Base-by-base conservation (phyloP, 2,888 invertebrate genomes). In the Drosophila hamatofila region DNA sequence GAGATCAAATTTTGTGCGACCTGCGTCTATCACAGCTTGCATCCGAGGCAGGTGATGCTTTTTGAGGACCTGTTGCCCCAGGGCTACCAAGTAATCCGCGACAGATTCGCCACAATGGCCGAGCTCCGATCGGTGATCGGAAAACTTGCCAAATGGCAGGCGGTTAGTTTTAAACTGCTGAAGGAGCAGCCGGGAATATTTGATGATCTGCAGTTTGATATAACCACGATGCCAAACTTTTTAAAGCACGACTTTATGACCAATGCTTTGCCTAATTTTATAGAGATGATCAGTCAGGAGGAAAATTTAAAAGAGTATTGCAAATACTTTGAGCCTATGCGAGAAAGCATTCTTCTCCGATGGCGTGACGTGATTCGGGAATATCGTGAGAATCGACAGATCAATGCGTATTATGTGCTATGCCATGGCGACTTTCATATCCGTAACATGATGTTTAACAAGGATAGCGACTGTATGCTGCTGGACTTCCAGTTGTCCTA, bases 391-490 rank as follows among this genome's bases (percentile, higher is more conserved):
- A 81, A 79, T 21, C 80, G 54, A 5, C 66, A 70, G 7, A 16
- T 56, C 0, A 51, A 83, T 49, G 56, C 59, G 0, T 70, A 68
- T 18, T 90, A 90, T 56, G 89, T 88, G 3, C 74, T 91, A 3
- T 81, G 80, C 42, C 91, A 91, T 62, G 91, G 89, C 0, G 91
- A 91, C 55, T 88, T 75, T 27, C 90, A 91, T 63, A 6, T 42
- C 1, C 81, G 81, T 5, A 91, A 91, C 37, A 79, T 90, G 80
- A 88, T 91, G 90, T 90, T 84, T 12, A 84, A 75, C 27, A 83
- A 71, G 35, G 55, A 63, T 25, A 71, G 68, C 48, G 90, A 89
- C 23, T 75, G 84, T 8, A 83, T 89, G 80, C 46, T 90, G n/a
- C 27, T 91, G 4, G 91, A 91, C 37, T 91, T 73, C 27, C 90